Base-by-base conservation (phyloP, 2,888 invertebrate genomes). In the Xestia ashworthii region DNA sequence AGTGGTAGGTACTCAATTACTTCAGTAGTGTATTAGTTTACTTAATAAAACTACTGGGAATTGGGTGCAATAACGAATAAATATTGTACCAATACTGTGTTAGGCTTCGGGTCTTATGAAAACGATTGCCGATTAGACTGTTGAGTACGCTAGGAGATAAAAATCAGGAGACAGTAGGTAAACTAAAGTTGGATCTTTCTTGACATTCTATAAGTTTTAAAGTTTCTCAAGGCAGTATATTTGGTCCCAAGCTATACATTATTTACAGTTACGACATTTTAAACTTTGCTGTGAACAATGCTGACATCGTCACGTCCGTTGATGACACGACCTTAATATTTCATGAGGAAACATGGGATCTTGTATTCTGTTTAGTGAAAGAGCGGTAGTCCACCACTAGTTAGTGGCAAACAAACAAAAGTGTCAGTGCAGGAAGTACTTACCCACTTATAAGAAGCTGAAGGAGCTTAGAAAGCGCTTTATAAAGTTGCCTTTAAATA, bases 361-460 rank as follows among this genome's bases (percentile, higher is more conserved):
- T 22, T 14, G 22, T 50, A 14, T 14, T 22, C 32, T 32, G 19
- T 19, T 32, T 14, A 22, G 48, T 22, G 11, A 22, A 38, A n/a
- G 12, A 6, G 11, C 11, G 11, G n/a, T n/a, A n/a, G n/a, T 16
- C 22, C 48, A 12, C 14, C 14, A 22, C 46, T 22, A 22, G 14
- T 48, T 22, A 22, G 14, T 48, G 19, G 32, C 50, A 8, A 68
- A 50, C 22, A n/a, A n/a, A n/a, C n/a, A n/a, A n/a, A n/a, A n/a
- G n/a, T n/a, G n/a, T n/a, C n/a, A n/a, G 16, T n/a, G n/a, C 41
- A 41, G 65, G 41, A 44, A 65, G 14, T n/a, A n/a, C n/a, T n/a
- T n/a, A 44, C n/a, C 41, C 60, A 62, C 60, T 62, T 62, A 32
- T 9, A 32, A 62, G 64, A 22, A 77, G 60, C 62, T 72, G 16